Evolutionary conservation across 2,888 invertebrate species (phyloP), one percentile per base, ranked within the genome.

Genomic region (Spisula subtruncata): DNA sequence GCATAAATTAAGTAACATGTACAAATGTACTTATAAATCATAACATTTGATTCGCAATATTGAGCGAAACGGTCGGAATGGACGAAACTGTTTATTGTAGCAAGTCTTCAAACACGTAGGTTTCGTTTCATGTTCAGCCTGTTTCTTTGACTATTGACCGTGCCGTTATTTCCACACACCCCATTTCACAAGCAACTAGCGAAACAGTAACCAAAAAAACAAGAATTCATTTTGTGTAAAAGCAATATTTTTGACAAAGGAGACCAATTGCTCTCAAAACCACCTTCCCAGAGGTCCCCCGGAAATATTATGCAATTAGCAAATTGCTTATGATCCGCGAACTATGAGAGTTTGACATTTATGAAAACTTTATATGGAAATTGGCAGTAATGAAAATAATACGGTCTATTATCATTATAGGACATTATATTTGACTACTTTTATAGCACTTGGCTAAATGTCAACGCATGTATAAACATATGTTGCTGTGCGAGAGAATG

Each of bases 331-430:
- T 83, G 41, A 54, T 80, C 54, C 29, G 0, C 35, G 54, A 79
- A 48, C 80, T 48, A 85, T 85, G 80, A 56, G 79, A 79, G 75
- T 41, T 32, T 85, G 85, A 85, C 85, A 85, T 85, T 85, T 85
- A 85, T 80, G 48, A 85, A 83, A 85, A 79, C 51, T 56, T 35
- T 60, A 54, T 85, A 41, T 85, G 56, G 56, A 85, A 85, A 85
- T 85, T 85, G 85, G 80, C 85, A 85, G 85, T 75, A 85, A 85
- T 85, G 80, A 85, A 85, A 85, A 79, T 85, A 85, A 85, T 85
- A 85, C 80, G 80, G 48, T 80, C 85, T 79, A 80, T 85, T 79
- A 85, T 80, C 79, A 56, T 85, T 80, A 80, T 56, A 51, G 85
- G 85, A 80, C 54, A 80, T 85, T 85, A 79, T 71, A 75, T 85